A percentile compares a stretch with the other conserved stretches of the same genome.
Evolutionary conservation across 2,113 vertebrate genomes (phyloP).

Genomic region (Machaerirhynchus nigripectus): DNA sequence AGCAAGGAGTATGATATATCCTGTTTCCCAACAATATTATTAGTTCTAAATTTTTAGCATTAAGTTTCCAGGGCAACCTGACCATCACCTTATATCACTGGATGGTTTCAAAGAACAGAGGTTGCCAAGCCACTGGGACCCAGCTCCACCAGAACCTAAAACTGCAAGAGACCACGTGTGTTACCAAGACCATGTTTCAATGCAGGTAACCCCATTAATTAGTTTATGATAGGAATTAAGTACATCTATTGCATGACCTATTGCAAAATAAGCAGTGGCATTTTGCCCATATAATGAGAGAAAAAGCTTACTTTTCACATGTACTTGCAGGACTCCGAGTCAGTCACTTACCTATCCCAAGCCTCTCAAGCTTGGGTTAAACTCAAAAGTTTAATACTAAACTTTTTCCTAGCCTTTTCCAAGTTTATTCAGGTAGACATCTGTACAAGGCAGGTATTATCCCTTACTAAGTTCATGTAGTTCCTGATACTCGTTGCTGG

Average conservation of each 20-base stretch:
- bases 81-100: background rate
- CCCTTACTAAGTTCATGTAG: background rate
- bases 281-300: background rate
- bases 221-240: background rate
- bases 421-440: background rate
- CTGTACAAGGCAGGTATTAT: background rate
- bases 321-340: background rate
- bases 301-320: background rate
- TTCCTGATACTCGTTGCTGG: background rate
- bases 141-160: background rate
- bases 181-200: background rate
- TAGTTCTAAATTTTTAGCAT: background rate
- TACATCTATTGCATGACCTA: background rate
- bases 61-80: background rate
- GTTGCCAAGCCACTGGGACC: background rate
- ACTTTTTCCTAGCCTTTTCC: background rate
- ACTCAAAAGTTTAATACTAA: background rate
- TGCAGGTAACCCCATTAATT: background rate
- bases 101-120: background rate
- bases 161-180: background rate
- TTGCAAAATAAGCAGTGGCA: background rate
- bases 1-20: background rate
- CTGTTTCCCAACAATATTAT: background rate
- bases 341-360: background rate
- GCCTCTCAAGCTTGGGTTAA: background rate